Percentiles rank a stretch among this genome's conserved stretches.
These are phyloP conservation scores for Florisuga fusca DNA, from an alignment of 2,797 vertebrate genomes.

Conservation along the genomic window DNA sequence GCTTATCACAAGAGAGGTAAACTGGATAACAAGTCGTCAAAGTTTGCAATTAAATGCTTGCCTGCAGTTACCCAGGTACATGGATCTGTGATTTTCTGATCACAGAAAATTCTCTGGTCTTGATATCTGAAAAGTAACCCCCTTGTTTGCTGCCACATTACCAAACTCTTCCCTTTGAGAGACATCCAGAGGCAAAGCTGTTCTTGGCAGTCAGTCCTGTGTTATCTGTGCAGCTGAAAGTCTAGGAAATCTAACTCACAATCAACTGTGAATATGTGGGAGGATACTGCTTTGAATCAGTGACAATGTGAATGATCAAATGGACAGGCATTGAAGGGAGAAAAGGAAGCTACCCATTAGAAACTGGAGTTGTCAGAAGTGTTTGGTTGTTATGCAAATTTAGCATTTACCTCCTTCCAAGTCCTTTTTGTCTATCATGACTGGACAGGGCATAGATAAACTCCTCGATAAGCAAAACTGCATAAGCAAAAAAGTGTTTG, in stretches of 20 bases:
- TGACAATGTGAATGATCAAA: neutral
- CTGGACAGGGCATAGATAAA: neutral
- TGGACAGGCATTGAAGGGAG: conserved; percentile 24
- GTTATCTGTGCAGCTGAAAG: conserved; percentile 10
- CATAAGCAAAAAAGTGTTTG: neutral
- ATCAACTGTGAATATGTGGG: conserved; percentile 15
- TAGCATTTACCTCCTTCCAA: neutral
- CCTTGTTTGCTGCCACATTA: neutral
- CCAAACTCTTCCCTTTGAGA: neutral
- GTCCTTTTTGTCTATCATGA: neutral
- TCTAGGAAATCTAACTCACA: neutral
- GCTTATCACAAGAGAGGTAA: neutral
- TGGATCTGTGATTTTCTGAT: neutral
- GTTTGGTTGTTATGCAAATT: neutral
- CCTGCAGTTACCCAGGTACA: neutral
- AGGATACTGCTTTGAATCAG: conserved; percentile 14
- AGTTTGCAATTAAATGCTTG: neutral
- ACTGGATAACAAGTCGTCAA: neutral
- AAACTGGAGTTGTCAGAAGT: conserved; percentile 9
- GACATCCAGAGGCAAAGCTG: neutral
- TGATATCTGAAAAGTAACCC: neutral
- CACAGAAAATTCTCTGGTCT: neutral
- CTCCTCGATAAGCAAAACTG: neutral
- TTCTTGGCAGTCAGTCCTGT: neutral
- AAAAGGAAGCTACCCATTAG: neutral